Conservation (phyloP, 2,797 vertebrate species). For the Microcaecilia unicolor region DNA sequence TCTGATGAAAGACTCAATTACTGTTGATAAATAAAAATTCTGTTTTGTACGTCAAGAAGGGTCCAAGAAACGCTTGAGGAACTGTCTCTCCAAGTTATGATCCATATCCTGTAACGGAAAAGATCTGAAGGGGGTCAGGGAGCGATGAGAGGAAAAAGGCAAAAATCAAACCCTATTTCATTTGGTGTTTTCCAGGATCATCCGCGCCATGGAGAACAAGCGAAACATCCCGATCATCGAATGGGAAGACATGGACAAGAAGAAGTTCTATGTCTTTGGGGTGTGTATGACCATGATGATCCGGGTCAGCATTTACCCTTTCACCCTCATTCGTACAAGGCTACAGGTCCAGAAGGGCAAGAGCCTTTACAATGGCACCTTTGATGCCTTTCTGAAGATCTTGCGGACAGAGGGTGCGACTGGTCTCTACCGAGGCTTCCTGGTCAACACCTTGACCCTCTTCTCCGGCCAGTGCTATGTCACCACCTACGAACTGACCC, state of each 20-base stretch:
- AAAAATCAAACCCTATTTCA: no score
- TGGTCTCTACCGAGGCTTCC: slow-evolving; percentile 85
- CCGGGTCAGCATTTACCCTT: slow-evolving; percentile 87
- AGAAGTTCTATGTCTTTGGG: slow-evolving; percentile 90
- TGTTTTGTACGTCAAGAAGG: no score
- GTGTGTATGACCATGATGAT: slow-evolving; percentile 95
- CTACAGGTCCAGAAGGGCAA: slow-evolving; percentile 90
- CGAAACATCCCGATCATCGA: slow-evolving; percentile 97
- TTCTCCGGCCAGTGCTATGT: slow-evolving; percentile 95
- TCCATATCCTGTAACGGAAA: no score
- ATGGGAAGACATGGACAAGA: slow-evolving; percentile 96
- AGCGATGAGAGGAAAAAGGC: no score
- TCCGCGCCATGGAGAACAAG: slow-evolving; percentile 57
- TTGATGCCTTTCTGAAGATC: slow-evolving; percentile 89
- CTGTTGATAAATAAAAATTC: no score
- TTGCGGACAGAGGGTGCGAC: slow-evolving; percentile 68
- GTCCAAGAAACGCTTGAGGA: no score
- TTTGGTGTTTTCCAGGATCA: no score
- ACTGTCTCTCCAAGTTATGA: no score
- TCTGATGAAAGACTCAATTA: no score
- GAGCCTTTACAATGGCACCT: slow-evolving; percentile 83
- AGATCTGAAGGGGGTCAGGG: no score
- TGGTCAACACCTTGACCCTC: slow-evolving; percentile 93
- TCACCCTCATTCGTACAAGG: slow-evolving; percentile 87
- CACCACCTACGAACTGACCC: slow-evolving; percentile 91